phyloP scores from a whole-genome alignment of 2,113 vertebrate species.

The Paramisgurnus dabryanus region DNA sequence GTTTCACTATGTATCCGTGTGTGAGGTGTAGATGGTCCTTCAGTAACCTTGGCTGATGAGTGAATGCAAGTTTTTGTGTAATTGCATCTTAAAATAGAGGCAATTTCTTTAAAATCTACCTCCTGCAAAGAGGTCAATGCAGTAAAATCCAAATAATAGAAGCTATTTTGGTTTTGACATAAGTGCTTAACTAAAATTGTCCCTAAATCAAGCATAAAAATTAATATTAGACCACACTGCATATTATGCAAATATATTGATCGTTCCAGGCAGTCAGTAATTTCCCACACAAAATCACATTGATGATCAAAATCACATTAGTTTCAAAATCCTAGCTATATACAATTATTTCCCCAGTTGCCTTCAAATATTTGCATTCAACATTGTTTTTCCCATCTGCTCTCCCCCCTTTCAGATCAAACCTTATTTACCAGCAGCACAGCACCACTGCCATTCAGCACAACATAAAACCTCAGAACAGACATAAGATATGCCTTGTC shows the following conservation, averaged over 20 bases:
- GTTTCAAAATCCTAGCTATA: too few species aligned
- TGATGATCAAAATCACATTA: too few species aligned
- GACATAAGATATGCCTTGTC: not conserved
- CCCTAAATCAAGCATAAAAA: too few species aligned
- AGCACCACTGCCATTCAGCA: not conserved
- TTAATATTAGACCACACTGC: not conserved
- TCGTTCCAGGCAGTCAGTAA: too few species aligned
- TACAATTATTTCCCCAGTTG: too few species aligned
- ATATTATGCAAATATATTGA: too few species aligned
- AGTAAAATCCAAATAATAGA: slow-evolving; percentile 30
- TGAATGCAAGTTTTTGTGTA: slow-evolving; percentile 61
- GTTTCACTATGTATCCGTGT: slow-evolving; percentile 6
- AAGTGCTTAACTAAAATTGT: too few species aligned
- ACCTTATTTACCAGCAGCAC: not conserved
- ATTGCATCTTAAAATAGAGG: slow-evolving; percentile 57
- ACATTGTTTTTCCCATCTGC: too few species aligned
- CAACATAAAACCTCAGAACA: not conserved
- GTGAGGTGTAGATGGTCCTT: not conserved
- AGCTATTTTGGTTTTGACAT: not conserved
- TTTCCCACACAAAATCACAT: too few species aligned
- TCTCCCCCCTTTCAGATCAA: too few species aligned
- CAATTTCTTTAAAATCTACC: slow-evolving; percentile 25
- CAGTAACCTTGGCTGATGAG: slow-evolving; percentile 2
- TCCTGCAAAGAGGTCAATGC: slow-evolving; percentile 53
- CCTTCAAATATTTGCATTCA: too few species aligned